These are phyloP conservation scores for Cichladusa arquata DNA, from an alignment of 2,113 vertebrate genomes.

Conservation along the genomic window DNA sequence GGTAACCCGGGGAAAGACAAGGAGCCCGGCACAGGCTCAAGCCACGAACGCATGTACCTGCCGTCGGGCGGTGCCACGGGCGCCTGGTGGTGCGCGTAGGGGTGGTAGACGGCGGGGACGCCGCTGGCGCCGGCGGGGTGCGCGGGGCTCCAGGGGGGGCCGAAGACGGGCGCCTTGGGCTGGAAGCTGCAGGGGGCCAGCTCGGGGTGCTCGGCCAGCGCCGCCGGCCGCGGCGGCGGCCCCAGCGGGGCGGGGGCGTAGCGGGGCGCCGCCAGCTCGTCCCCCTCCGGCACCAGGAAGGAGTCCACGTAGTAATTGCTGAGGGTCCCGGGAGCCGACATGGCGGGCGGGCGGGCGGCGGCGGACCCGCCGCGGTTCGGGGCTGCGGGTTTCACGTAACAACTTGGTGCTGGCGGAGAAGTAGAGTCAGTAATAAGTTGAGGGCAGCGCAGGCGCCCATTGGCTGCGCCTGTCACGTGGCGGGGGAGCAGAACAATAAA, in stretches of 20 bases:
- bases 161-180: slow-evolving; percentile 88
- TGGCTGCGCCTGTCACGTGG: slow-evolving; percentile 87
- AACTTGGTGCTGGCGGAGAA: slow-evolving; percentile 90
- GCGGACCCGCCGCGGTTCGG: slow-evolving; percentile 87
- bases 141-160: slow-evolving; percentile 90
- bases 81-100: slow-evolving; percentile 88
- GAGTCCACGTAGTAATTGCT: slow-evolving; percentile 97
- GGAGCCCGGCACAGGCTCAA: slow-evolving; percentile 89
- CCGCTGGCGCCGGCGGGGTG: slow-evolving; percentile 82
- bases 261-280: slow-evolving; percentile 85
- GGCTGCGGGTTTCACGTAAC: slow-evolving; percentile 96
- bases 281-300: slow-evolving; percentile 87
- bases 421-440: slow-evolving; percentile 95
- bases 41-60: slow-evolving; percentile 94
- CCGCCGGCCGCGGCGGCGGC: slow-evolving; percentile 76
- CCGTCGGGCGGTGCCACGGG: slow-evolving; percentile 85
- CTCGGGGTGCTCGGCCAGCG: slow-evolving; percentile 86
- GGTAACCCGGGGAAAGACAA: slow-evolving; percentile 93
- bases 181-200: slow-evolving; percentile 91
- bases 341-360: slow-evolving; percentile 74
- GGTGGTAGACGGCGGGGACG: slow-evolving; percentile 86
- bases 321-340: slow-evolving; percentile 92
- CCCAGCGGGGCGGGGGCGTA: slow-evolving; percentile 82
- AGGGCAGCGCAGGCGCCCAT: slow-evolving; percentile 81
- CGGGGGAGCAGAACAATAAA: slow-evolving; percentile 93